Evolutionary conservation across 2,888 invertebrate genomes (phyloP).

Genomic region (Drosophila falleni): DNA sequence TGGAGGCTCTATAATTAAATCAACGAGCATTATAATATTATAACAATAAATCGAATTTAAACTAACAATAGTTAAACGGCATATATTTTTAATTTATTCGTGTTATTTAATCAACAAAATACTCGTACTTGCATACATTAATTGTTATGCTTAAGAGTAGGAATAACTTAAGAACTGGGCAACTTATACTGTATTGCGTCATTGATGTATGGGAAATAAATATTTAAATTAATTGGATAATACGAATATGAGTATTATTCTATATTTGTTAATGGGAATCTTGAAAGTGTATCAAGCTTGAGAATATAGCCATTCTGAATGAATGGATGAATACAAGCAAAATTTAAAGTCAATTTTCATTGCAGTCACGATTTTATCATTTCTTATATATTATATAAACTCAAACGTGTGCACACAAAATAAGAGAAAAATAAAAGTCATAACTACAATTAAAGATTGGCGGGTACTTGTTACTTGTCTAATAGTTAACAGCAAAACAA

Average conservation of each 20-base stretch:
- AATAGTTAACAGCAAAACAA: slow-evolving; percentile 4
- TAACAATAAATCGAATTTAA: neutral
- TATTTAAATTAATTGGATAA: neutral
- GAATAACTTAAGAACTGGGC: neutral
- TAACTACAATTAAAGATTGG: slow-evolving; percentile 24
- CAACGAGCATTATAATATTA: neutral
- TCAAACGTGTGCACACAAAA: slow-evolving; percentile 8
- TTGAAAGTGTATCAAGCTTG: slow-evolving; percentile 2
- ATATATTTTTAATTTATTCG: neutral
- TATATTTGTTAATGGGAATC: slow-evolving; percentile 1
- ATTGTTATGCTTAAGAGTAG: no score
- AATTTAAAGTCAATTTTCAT: slow-evolving; percentile 50
- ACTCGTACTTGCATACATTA: slow-evolving; percentile 5
- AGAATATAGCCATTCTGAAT: neutral
- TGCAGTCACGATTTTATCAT: slow-evolving; percentile 60
- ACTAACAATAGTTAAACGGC: neutral
- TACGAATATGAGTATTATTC: neutral
- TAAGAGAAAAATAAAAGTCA: slow-evolving; percentile 5
- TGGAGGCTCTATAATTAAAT: slow-evolving; percentile 1
- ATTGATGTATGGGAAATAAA: neutral
- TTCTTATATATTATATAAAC: slow-evolving; percentile 5
- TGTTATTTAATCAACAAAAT: neutral
- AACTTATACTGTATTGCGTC: neutral
- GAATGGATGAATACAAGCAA: slow-evolving; percentile 19
- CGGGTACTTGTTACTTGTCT: slow-evolving; percentile 16